Base-by-base conservation (phyloP, 1,140 invertebrate genomes). In the Calephelis nemesis region DNA sequence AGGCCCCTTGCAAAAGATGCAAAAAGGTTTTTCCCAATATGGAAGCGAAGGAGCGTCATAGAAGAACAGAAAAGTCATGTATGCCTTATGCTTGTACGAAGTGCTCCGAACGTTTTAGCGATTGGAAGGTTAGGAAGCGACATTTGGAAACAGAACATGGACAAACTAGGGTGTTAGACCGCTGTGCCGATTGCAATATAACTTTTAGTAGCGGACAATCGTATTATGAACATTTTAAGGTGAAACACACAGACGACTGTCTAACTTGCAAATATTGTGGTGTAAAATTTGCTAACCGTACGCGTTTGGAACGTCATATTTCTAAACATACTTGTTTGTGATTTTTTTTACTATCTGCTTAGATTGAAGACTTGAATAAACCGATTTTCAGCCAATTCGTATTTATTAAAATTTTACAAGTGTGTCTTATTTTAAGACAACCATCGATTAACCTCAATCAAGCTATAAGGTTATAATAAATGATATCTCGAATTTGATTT, bases 31-130 rank as follows among this genome's bases (percentile, higher is more conserved):
- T 90, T 63, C 85, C 88, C 0, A 83, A 72, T 4, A 85, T 88
- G 81, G 86, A 88, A 13, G 85, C 82, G 7, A 90, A 88, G 64
- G 81, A 88, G 65, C 78, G 75, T 30, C 88, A 90, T 65, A 67
- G 82, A 0, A 67, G 83, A 3, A 79, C 77, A 0, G 84, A 85
- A 50, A 90, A 88, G 48, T 78, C 79, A 1, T 90, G 88, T 60
- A 83, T 88, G 84, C 79, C 84, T 5, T 90, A 90, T 70, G 79
- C 78, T 13, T 90, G 88, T 69, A 75, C 75, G 0, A 84, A 88
- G 65, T 90, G 88, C 62, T 72, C 79, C 19, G 87, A 89, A 67
- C 68, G 88, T 12, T 90, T 90, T 65, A 63, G 84, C 5, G 85
- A 87, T 68, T 88, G 81, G 73, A 85, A 85, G 63, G 67, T 75